phyloP scores from a whole-genome alignment of 2,797 vertebrate genomes.

The Macrochelys suwanniensis region DNA sequence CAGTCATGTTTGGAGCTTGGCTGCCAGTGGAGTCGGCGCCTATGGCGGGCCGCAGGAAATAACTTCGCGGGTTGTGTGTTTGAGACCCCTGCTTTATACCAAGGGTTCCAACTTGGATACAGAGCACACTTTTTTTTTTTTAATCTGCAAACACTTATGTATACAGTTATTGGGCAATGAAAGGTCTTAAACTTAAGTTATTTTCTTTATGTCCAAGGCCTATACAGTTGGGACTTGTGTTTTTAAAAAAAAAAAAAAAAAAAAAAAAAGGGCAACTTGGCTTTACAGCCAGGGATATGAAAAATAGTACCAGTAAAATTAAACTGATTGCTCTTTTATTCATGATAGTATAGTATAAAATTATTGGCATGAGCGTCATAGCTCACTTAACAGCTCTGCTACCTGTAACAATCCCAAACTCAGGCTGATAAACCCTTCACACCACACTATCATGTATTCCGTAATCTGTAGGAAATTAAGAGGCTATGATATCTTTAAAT shows the following conservation, averaged over 20 bases:
- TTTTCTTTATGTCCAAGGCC: not conserved
- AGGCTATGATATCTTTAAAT: not conserved
- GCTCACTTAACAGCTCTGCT: not conserved
- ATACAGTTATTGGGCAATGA: not conserved
- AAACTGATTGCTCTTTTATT: not conserved
- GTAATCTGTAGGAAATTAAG: not conserved
- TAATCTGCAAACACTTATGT: accelerated
- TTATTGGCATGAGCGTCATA: not conserved
- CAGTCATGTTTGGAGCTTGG: too few relatives aligned
- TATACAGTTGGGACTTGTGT: accelerated
- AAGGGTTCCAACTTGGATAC: not conserved
- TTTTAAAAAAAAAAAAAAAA: too few relatives aligned
- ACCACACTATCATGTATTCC: not conserved
- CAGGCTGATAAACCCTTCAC: not conserved
- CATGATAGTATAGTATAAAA: not conserved
- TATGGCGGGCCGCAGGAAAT: too few relatives aligned
- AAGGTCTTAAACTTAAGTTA: not conserved
- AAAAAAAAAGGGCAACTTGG: not conserved
- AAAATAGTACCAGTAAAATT: not conserved
- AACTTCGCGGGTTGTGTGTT: too few relatives aligned
- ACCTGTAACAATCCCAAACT: not conserved
- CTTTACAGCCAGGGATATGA: not conserved
- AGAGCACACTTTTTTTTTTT: not conserved
- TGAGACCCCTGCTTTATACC: not conserved
- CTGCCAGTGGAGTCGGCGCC: too few relatives aligned